A percentile compares a stretch with the other conserved stretches of the same genome.
Conservation (phyloP, 2,888 invertebrate species). For the Leucophora obtusa region DNA sequence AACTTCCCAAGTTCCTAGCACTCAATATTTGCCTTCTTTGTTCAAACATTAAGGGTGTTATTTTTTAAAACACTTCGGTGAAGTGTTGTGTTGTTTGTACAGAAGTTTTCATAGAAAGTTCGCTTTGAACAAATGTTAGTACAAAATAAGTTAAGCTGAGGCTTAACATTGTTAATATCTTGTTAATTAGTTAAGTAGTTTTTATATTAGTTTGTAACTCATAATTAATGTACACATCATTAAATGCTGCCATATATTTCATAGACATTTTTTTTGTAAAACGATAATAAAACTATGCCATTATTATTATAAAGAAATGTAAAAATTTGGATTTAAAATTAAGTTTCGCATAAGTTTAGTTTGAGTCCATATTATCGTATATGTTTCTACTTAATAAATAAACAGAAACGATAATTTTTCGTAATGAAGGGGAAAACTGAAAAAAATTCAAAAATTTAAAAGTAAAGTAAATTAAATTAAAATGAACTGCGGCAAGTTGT, state of each 20-base stretch:
- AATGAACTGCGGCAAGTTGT: too few relatives aligned
- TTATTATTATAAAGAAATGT: not conserved
- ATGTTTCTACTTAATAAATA: too few relatives aligned
- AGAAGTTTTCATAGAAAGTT: too few relatives aligned
- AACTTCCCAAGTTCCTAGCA: constrained; percentile 62
- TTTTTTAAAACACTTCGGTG: too few relatives aligned
- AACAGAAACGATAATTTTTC: too few relatives aligned
- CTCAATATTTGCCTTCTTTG: constrained; percentile 72
- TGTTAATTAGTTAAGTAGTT: constrained; percentile 31
- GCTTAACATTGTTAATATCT: not conserved
- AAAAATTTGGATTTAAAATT: too few relatives aligned
- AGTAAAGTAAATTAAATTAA: too few relatives aligned
- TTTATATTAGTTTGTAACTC: constrained; percentile 43
- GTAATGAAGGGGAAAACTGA: too few relatives aligned
- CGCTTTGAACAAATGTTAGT: not conserved
- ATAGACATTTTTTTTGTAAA: not conserved
- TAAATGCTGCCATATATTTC: constrained; percentile 26
- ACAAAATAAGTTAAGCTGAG: not conserved
- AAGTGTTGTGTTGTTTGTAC: too few relatives aligned
- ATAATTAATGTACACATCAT: constrained; percentile 24
- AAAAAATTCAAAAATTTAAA: too few relatives aligned
- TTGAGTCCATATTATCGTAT: too few relatives aligned
- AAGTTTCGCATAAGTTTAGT: too few relatives aligned
- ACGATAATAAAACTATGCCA: not conserved
- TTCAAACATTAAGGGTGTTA: constrained; percentile 33